Evolutionary conservation across 2,797 vertebrate species (phyloP).

Genomic region (Xiphophorus birchmanni): DNA sequence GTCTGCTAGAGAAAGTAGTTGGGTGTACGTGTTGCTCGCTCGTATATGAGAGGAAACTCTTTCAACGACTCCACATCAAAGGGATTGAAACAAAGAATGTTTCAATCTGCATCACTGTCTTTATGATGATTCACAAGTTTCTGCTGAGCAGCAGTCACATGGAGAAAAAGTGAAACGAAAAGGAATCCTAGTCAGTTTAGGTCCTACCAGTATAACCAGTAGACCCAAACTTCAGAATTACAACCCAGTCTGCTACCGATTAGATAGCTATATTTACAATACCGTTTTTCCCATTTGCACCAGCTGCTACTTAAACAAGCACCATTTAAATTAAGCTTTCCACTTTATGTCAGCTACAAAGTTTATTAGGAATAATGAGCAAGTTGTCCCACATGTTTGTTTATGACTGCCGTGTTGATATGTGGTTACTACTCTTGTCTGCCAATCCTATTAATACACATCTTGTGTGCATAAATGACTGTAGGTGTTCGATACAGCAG

Average conservation of each 20-base stretch:
- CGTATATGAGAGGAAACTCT: not conserved
- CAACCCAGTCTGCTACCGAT: not conserved
- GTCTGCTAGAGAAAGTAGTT: not conserved
- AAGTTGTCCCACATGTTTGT: not conserved
- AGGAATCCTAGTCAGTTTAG: not conserved
- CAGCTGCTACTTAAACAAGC: not conserved
- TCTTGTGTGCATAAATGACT: not conserved
- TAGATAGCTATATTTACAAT: not conserved
- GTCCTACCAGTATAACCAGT: not conserved
- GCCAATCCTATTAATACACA: not conserved
- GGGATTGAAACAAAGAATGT: not conserved
- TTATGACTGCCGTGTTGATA: not conserved
- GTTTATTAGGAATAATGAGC: not conserved
- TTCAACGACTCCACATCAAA: not conserved
- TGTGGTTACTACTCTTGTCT: not conserved
- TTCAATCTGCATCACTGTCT: not conserved
- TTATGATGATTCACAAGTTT: not conserved
- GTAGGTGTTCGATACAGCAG: not conserved
- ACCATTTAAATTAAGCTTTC: not conserved
- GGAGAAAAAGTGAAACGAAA: too few relatives aligned
- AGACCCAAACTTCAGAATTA: not conserved
- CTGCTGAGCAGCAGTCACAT: not conserved
- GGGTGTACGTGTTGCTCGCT: not conserved
- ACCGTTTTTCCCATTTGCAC: not conserved
- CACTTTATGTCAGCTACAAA: not conserved